Percentiles rank a stretch among this genome's conserved stretches.
These are phyloP conservation scores for Eristalinus aeneus DNA, from an alignment of 2,888 invertebrate species.

Conservation along the genomic window DNA sequence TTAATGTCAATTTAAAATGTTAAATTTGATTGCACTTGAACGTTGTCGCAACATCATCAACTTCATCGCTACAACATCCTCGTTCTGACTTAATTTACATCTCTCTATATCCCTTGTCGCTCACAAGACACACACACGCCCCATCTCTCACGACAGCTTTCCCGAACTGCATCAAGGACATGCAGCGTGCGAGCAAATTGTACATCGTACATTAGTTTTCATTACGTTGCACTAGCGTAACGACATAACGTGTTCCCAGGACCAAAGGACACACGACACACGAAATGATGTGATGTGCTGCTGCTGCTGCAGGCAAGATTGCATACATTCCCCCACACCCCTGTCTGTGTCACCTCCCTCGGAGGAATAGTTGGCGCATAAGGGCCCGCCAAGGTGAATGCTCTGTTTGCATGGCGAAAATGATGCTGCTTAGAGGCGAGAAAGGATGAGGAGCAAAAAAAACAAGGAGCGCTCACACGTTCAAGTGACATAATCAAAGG, in stretches of 20 bases:
- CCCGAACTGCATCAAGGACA: conserved; percentile 56
- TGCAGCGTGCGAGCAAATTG: conserved; percentile 66
- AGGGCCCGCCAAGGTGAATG: conserved; percentile 64
- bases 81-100: conserved; percentile 70
- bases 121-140: not conserved
- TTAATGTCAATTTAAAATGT: conserved; percentile 69
- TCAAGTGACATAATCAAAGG: conserved; percentile 44
- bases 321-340: conserved; percentile 4
- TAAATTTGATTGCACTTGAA: conserved; percentile 71
- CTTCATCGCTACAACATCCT: conserved; percentile 69
- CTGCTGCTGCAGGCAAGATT: conserved; percentile 51
- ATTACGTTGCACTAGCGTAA: conserved; percentile 67
- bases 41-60: conserved; percentile 70
- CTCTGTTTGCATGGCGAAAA: conserved; percentile 63
- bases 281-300: conserved; percentile 57
- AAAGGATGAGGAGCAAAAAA: conserved; percentile 3
- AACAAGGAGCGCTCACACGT: not conserved
- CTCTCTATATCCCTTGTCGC: conserved; percentile 26
- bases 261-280: conserved; percentile 62
- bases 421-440: conserved; percentile 28
- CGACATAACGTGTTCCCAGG: conserved; percentile 69
- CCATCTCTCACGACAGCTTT: not conserved
- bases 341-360: not conserved
- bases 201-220: conserved; percentile 71
- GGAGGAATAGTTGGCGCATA: conserved; percentile 53